These are phyloP conservation scores for Acyrthosiphon pisum DNA, from an alignment of 1,140 invertebrate genomes.

Conservation along the genomic window DNA sequence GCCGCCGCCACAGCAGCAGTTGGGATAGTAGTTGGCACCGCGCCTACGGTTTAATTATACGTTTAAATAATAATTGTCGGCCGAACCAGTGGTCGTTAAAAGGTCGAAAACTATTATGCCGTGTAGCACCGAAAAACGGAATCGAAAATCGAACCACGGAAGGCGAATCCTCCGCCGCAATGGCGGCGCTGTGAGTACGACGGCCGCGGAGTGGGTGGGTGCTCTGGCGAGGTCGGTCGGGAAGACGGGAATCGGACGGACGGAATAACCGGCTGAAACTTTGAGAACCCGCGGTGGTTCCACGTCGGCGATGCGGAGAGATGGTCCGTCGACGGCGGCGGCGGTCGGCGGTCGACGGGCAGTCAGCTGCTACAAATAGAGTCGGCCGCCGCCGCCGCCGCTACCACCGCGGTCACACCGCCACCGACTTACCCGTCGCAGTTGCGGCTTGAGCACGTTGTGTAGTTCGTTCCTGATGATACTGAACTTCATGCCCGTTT, in stretches of 20 bases:
- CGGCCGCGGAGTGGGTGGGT: not conserved
- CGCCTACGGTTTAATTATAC: slow-evolving; percentile 48
- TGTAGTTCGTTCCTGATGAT: slow-evolving; percentile 96
- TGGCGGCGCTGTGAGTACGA: not conserved
- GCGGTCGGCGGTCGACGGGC: slow-evolving; percentile 10
- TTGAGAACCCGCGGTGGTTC: slow-evolving; percentile 50
- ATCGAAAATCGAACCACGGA: not conserved
- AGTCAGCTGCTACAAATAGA: slow-evolving; percentile 54
- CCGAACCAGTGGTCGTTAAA: slow-evolving; percentile 16
- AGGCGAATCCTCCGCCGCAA: not conserved
- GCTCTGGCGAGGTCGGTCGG: not conserved
- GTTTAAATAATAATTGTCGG: not conserved
- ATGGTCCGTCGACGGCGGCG: slow-evolving; percentile 25
- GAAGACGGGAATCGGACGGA: not conserved
- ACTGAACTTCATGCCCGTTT: slow-evolving; percentile 97
- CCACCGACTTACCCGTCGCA: slow-evolving; percentile 87
- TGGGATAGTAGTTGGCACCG: slow-evolving; percentile 40
- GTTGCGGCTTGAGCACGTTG: slow-evolving; percentile 94
- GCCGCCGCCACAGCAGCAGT: not conserved
- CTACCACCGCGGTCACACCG: not conserved
- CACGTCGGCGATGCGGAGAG: not conserved
- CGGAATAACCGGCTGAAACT: not conserved
- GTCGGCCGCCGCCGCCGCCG: not conserved
- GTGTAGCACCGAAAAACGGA: not conserved
- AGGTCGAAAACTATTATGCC: not conserved